Conservation (phyloP, 2,888 invertebrate species). For the Malthinus seriepunctatus region DNA sequence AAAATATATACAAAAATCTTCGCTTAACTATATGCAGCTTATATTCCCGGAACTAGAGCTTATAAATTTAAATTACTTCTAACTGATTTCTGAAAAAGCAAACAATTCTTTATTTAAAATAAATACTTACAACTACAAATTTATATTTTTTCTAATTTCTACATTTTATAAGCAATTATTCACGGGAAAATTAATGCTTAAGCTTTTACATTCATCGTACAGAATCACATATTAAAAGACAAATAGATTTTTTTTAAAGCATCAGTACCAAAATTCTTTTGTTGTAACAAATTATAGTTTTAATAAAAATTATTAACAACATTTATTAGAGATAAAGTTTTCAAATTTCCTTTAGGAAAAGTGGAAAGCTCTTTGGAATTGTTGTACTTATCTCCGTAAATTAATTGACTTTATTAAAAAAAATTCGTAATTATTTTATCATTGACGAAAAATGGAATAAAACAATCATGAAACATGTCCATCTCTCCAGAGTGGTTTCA, state of each 20-base stretch:
- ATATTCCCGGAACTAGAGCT: constrained; percentile 33
- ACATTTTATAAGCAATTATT: constrained; percentile 35
- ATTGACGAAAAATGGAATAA: no score
- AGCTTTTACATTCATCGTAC: neutral
- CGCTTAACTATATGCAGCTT: no score
- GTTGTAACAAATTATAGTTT: neutral
- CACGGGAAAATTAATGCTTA: constrained; percentile 22
- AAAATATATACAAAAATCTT: neutral
- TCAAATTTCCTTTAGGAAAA: neutral
- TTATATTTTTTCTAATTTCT: neutral
- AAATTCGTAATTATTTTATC: no score
- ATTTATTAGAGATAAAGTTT: neutral
- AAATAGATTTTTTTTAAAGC: neutral
- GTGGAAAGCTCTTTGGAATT: no score
- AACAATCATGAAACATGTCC: no score
- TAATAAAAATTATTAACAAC: neutral
- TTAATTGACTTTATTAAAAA: no score
- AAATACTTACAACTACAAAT: constrained; percentile 21
- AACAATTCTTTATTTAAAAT: constrained; percentile 14
- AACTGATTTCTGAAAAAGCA: constrained; percentile 9
- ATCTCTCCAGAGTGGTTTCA: no score
- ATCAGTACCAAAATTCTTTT: neutral
- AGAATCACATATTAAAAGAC: constrained; percentile 6
- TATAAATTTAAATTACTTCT: constrained; percentile 22
- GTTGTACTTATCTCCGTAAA: no score